Base-by-base conservation (phyloP, 92 coral and sea anemone species). In the Siderastrea siderea region DNA sequence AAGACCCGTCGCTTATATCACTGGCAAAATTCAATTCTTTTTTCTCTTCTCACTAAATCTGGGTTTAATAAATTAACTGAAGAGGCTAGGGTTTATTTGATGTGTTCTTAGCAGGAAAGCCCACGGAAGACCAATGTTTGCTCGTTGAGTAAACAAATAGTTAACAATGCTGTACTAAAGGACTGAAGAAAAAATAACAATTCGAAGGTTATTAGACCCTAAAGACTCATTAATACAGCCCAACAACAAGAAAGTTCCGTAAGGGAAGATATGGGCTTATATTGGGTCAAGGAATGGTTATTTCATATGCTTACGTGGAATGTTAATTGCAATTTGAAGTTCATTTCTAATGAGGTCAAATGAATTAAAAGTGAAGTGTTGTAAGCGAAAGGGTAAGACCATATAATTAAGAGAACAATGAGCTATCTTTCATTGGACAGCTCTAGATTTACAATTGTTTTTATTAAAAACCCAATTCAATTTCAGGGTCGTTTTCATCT, bases 341-440 rank as follows among this genome's bases (percentile, higher is more conserved):
- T 63, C 43, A 17, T 68, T 50, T 44, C 44, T 53, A 44, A 50
- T 80, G 61, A 66, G 65, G 12, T 44, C 60, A 44, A 51, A 49
- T 54, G 17, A 66, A 80, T 51, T 50, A 79, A 80, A 64, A 26
- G 46, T 13, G 26, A 12, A 13, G 50, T 38, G 10, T 64, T 66
- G 8, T 14, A 26, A 51, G 48, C 55, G 10, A 9, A 54, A 46
- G 78, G 13, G 53, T 81, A 68, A 69, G 44, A 68, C 16, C 71
- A 26, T 74, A 1, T 60, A 62, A 74, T 84, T 73, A 84, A 52
- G 45, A 54, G 65, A 63, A 84, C 87, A 84, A 84, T 49, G 43
- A 38, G 10, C 3, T 38, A 58, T 61, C 60, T 10, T 38, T 71
- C 80, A 83, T 71, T 73, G 60, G 87, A 54, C 60, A 73, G 61